Evolutionary conservation across 1,140 invertebrate species (phyloP).

Genomic region (Phymastichus coffea): DNA sequence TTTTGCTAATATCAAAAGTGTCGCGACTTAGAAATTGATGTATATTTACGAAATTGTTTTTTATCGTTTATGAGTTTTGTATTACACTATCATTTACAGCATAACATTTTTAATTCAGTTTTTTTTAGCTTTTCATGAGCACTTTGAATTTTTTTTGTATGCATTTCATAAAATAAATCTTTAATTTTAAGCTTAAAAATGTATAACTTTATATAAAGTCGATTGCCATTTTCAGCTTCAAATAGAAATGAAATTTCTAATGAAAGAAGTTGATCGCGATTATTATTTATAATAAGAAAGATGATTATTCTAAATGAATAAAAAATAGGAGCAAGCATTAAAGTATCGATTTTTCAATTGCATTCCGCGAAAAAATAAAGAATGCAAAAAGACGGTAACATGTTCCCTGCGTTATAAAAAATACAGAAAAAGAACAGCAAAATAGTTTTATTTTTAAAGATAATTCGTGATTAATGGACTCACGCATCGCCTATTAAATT

Average conservation of each 20-base stretch:
- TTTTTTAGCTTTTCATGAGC: constrained; percentile 14
- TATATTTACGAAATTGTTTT: constrained; percentile 17
- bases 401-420: constrained; percentile 27
- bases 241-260: constrained; percentile 18
- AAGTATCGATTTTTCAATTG: constrained; percentile 18
- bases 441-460: constrained; percentile 11
- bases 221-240: constrained; percentile 3
- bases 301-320: constrained; percentile 17
- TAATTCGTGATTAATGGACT: constrained; percentile 19
- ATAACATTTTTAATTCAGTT: constrained; percentile 5
- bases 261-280: neutral
- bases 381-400: constrained; percentile 28
- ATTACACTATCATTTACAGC: constrained; percentile 22
- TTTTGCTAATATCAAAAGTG: constrained; percentile 23
- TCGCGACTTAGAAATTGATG: constrained; percentile 22
- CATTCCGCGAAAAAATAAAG: constrained; percentile 16
- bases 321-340: constrained; percentile 16
- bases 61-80: too few species aligned
- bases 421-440: neutral
- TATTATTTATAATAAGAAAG: constrained; percentile 11
- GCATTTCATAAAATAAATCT: neutral
- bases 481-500: constrained; percentile 8
- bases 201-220: constrained; percentile 3
- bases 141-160: constrained; percentile 12
- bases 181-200: constrained; percentile 1